These are phyloP conservation scores for Archocentrus centrarchus DNA, from an alignment of 2,113 vertebrate species.

Conservation along the genomic window DNA sequence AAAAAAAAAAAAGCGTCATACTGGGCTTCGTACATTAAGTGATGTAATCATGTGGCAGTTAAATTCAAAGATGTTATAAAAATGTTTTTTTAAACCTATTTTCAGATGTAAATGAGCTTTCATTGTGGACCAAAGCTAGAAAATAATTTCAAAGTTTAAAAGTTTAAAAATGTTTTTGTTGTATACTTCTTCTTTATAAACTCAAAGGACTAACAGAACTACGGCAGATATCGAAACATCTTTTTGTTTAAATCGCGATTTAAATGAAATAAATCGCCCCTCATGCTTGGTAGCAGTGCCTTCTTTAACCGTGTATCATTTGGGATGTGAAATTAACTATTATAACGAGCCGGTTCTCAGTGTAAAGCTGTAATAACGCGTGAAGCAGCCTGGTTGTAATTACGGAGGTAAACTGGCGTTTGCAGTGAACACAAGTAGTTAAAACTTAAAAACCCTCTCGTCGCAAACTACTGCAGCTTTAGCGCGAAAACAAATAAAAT, in stretches of 20 bases:
- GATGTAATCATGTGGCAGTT: background rate
- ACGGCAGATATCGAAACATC: background rate
- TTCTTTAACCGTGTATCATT: background rate
- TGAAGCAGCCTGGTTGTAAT: background rate
- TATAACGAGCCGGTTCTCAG: background rate
- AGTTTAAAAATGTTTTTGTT: background rate
- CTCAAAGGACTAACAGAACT: background rate
- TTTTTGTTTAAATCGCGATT: background rate
- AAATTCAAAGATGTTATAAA: background rate
- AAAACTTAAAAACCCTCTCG: background rate
- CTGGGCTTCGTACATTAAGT: background rate
- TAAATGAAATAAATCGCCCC: background rate
- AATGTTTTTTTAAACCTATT: background rate
- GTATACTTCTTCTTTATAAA: background rate
- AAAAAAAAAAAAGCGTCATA: background rate
- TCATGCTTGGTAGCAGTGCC: background rate
- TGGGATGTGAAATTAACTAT: background rate
- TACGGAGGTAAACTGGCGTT: slow-evolving; percentile 9
- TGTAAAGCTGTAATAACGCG: background rate
- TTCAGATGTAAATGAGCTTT: background rate
- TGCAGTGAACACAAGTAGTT: background rate
- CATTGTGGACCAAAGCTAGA: background rate
- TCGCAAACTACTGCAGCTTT: background rate
- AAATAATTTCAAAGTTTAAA: background rate
- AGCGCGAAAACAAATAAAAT: background rate